Evolutionary conservation across 1,140 invertebrate species (phyloP), one percentile per base, ranked within the genome.

Genomic region (Euura lappo): DNA sequence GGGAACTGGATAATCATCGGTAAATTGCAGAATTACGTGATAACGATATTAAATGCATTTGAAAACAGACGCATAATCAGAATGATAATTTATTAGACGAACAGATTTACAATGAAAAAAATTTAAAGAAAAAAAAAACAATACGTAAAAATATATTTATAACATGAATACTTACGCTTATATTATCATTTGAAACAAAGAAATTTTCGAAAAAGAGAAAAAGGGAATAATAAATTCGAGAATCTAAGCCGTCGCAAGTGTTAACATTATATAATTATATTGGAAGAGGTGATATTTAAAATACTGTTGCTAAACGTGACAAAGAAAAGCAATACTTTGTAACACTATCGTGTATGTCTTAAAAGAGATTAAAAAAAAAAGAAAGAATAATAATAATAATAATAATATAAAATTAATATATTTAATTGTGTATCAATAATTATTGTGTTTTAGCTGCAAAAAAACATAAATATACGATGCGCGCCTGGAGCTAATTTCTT

Each of bases 311-410:
- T 60, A 60, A 60, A 78, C 76, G 83, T 76, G 81, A 82, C 75
- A 80, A 80, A 78, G 74, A 79, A 82, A 85, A 86, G 85, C 85
- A 86, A 86, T 85, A 86, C 85, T 84, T 84, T 81, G 76, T 84
- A 85, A 82, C 28, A 28, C 79, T 86, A 84, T 78, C 79, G 77
- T 82, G 79, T 79, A 80, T 72, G 77, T 74, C 76, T 77, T 71
- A 74, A 74, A 74, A 68, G 71, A 70, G 60, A 68, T 43, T 13
- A 66, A 74, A 66, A 70, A 66, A 70, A 60, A 60, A 51, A 51
- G 47, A 51, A 11, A 60, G 51, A 60, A n/a, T 11, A 60, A 60
- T n/a, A 60, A 60, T n/a, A 60, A 60, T 28, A 28, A 28, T 28
- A 60, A 60, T 68, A 71, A 28, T 68, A 68, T 68, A 68, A 68